Conservation (phyloP, 2,888 invertebrate species). For the Platycheirus albimanus region DNA sequence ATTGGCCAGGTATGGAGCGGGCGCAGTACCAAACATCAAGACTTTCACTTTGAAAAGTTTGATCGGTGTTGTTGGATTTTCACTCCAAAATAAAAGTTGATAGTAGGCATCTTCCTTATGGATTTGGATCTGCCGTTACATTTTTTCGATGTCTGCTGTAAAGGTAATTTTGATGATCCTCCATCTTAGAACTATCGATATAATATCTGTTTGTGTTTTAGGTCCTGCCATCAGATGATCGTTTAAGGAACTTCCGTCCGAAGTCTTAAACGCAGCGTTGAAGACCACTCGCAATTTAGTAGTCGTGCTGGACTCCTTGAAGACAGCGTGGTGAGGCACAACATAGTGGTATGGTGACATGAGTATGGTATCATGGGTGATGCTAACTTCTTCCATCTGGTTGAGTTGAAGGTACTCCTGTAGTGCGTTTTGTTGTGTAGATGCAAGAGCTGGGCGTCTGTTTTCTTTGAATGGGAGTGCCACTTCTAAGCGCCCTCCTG, state of each 20-base stretch:
- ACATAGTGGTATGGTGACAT: constrained; percentile 9
- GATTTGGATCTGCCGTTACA: constrained; percentile 15
- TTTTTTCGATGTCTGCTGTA: constrained; percentile 27
- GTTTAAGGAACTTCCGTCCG: constrained; percentile 18
- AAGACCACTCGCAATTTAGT: constrained; percentile 23
- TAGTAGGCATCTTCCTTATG: constrained; percentile 3
- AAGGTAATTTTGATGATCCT: constrained; percentile 16
- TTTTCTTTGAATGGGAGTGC: constrained; percentile 1
- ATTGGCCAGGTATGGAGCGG: constrained; percentile 8
- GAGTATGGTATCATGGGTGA: neutral
- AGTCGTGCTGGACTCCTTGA: constrained; percentile 20
- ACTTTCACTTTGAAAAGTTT: neutral
- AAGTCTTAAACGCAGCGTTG: constrained; percentile 4
- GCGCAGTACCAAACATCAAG: constrained; percentile 1
- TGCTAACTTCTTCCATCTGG: neutral
- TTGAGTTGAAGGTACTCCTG: neutral
- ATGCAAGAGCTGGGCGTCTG: neutral
- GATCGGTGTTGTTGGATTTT: neutral
- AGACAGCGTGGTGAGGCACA: constrained; percentile 24
- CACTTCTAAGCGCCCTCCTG: neutral
- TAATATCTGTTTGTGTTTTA: neutral
- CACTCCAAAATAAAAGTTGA: constrained; percentile 23
- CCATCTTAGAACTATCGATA: constrained; percentile 7
- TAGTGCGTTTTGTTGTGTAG: neutral
- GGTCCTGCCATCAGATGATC: constrained; percentile 18